These are phyloP conservation scores for Prosopocoilus inquinatus DNA, from an alignment of 2,888 invertebrate species.

Conservation along the genomic window DNA sequence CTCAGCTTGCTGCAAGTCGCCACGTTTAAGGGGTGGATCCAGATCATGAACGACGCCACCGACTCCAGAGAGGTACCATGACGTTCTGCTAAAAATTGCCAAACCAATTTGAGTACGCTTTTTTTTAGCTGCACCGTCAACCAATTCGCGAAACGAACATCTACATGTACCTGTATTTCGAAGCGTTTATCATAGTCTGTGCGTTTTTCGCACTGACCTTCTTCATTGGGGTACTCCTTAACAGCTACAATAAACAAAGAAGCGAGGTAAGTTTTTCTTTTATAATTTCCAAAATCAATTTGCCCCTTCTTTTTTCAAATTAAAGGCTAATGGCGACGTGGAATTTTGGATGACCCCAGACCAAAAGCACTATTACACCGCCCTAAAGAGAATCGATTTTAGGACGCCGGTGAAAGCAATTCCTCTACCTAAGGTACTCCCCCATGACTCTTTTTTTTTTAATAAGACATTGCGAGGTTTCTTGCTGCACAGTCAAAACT, in stretches of 20 bases:
- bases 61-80: constrained; percentile 84
- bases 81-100: neutral
- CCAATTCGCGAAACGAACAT: constrained; percentile 92
- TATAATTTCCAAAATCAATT: neutral
- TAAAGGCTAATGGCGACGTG: constrained; percentile 84
- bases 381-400: constrained; percentile 99
- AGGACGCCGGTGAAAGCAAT: constrained; percentile 98
- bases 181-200: constrained; percentile 99
- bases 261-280: constrained; percentile 66
- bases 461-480: constrained; percentile 22
- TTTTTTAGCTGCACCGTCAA: constrained; percentile 76
- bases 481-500: constrained; percentile 82
- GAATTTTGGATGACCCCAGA: constrained; percentile 99
- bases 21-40: constrained; percentile 98
- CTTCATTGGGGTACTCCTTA: constrained; percentile 99
- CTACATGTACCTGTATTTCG: constrained; percentile 98
- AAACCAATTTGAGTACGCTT: neutral
- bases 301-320: neutral
- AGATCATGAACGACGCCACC: constrained; percentile 97
- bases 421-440: constrained; percentile 87
- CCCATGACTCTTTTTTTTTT: neutral
- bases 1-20: constrained; percentile 98
- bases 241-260: constrained; percentile 99
- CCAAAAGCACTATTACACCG: constrained; percentile 99
- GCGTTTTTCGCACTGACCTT: constrained; percentile 99